Base-by-base conservation (phyloP, 2,113 vertebrate genomes). In the Pavo muticus region DNA sequence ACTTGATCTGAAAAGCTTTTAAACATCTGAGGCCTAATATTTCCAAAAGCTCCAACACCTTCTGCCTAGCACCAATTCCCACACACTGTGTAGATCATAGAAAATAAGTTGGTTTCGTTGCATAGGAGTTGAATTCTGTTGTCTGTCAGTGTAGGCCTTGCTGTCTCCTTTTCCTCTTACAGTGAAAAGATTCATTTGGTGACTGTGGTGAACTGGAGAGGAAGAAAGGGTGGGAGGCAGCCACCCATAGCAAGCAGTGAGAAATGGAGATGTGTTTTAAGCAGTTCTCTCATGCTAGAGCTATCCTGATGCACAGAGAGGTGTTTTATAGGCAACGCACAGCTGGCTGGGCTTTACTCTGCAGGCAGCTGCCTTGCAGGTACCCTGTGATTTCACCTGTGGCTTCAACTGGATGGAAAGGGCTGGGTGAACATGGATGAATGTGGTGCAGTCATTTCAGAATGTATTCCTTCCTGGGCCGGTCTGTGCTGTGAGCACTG, bases 21-120 rank as follows among this genome's bases (percentile, higher is more conserved):
- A 57, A 83, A n/a, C 57, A 56, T 64, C 52, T 71, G 64, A 72
- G 42, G 50, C 64, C 59, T 67, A 19, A 9, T 11, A 39, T 56
- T 92, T 93, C 91, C 78, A 72, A 90, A 89, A 79, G 56, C 88
- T 50, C 74, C 78, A 94, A 14, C 77, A 21, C 82, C 77, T 85
- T 84, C 63, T 90, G 50, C 79, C 42, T 32, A 52, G 57, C 67
- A 40, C 52, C 14, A 7, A 5, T 25, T 52, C 47, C 59, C 82
- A 84, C 40, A 6, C 64, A 71, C 50, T 4, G 19, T 72, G 40
- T 3, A 0, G 25, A 6, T 23, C 71, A 32, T 69, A 87, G 14
- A 17, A 56, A 48, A 88, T 42, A 37, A 48, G 47, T 72, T 94
- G 6, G 50, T 96, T 92, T 78, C 75, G 30, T 16, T 70, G 30